phyloP scores from a whole-genome alignment of 2,113 vertebrate species.

The Charadrius vociferus region DNA sequence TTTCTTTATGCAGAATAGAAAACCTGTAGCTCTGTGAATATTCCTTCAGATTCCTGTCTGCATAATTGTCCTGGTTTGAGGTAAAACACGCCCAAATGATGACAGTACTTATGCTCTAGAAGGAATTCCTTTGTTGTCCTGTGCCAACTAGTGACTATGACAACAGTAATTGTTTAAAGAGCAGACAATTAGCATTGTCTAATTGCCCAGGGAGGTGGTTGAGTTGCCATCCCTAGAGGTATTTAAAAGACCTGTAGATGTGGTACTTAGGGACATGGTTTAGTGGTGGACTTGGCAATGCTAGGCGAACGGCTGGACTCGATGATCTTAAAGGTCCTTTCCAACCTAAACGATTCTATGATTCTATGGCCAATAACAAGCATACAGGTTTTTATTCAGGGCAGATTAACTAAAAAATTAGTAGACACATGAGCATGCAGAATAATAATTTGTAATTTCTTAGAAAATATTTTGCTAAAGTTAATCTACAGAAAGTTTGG shows the following conservation, averaged over 20 bases:
- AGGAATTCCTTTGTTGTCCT: slow-evolving; percentile 30
- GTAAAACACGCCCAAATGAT: too few relatives aligned
- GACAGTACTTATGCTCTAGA: background rate
- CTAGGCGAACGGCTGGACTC: background rate
- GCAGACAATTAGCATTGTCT: slow-evolving; percentile 20
- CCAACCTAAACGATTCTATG: background rate
- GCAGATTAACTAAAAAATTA: slow-evolving; percentile 34
- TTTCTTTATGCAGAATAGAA: slow-evolving; percentile 41
- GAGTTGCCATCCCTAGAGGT: background rate
- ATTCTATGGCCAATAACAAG: background rate
- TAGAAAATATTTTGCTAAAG: slow-evolving; percentile 24
- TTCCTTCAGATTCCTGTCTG: slow-evolving; percentile 39
- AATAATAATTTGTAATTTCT: slow-evolving; percentile 6
- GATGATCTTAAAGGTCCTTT: background rate
- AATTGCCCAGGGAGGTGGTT: background rate
- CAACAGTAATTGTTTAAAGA: slow-evolving; percentile 54
- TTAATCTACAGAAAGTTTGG: slow-evolving; percentile 25
- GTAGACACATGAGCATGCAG: background rate
- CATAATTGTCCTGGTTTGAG: slow-evolving; percentile 21
- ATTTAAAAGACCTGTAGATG: background rate
- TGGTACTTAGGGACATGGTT: background rate
- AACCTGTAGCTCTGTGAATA: slow-evolving; percentile 13
- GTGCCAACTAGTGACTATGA: slow-evolving; percentile 31
- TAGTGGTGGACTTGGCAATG: background rate
- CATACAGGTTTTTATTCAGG: slow-evolving; percentile 33